Percentiles rank a stretch among this genome's conserved stretches.
phyloP scores from a whole-genome alignment of 2,888 invertebrate species.

The Stegana nigrithorax region DNA sequence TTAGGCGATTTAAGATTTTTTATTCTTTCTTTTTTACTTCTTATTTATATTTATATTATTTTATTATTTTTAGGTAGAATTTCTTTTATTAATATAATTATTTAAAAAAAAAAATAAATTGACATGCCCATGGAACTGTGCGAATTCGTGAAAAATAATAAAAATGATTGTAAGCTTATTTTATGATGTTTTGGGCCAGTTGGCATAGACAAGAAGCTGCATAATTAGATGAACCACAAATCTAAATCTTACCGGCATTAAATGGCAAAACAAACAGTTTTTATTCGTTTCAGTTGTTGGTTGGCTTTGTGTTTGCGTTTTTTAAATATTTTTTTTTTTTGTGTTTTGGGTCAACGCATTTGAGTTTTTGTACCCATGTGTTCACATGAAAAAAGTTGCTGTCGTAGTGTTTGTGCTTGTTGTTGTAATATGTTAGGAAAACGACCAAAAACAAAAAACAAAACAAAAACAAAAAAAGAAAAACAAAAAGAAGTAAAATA shows the following conservation, averaged over 20 bases:
- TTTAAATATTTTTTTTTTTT: neutral
- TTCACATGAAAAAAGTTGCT: constrained; percentile 1
- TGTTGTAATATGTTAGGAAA: neutral
- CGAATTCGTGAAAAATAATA: too few relatives aligned
- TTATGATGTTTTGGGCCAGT: neutral
- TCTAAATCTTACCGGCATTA: too few relatives aligned
- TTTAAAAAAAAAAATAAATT: too few relatives aligned
- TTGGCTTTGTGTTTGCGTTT: neutral
- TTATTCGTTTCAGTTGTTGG: neutral
- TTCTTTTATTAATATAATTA: too few relatives aligned
- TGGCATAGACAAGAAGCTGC: neutral
- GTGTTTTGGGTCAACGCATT: neutral
- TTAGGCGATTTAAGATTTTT: too few relatives aligned
- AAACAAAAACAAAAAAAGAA: neutral
- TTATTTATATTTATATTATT: too few relatives aligned
- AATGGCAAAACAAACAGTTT: neutral
- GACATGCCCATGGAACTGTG: too few relatives aligned
- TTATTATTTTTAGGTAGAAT: too few relatives aligned
- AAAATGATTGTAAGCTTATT: too few relatives aligned
- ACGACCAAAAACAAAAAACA: neutral
- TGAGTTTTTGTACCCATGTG: neutral
- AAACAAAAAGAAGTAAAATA: neutral
- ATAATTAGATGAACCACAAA: too few relatives aligned
- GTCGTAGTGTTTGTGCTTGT: neutral
- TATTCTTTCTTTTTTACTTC: too few relatives aligned